Percentiles rank a stretch among this genome's conserved stretches.
Conservation (phyloP, 2,113 vertebrate species). For the Bettongia penicillata region DNA sequence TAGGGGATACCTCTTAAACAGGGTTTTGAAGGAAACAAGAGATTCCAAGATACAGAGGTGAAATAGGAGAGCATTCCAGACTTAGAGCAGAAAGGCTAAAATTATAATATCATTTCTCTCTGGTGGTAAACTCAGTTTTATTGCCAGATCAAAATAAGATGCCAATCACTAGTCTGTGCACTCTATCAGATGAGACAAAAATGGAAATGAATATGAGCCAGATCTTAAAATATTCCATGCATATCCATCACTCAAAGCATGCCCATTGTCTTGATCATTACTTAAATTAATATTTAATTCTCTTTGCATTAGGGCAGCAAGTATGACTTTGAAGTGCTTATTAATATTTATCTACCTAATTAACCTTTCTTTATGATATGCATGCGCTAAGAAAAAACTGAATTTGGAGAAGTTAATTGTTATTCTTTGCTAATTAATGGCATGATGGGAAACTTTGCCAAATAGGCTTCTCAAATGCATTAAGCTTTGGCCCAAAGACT, state of each 20-base stretch:
- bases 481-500: background rate
- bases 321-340: background rate
- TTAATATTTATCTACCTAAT: background rate
- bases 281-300: slow-evolving; percentile 1
- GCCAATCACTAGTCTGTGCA: background rate
- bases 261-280: background rate
- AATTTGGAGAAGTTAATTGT: background rate
- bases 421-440: background rate
- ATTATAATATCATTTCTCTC: background rate
- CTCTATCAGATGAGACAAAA: background rate
- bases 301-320: background rate
- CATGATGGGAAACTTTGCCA: background rate
- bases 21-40: background rate
- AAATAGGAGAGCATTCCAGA: background rate
- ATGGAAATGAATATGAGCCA: background rate
- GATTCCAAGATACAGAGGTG: background rate
- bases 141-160: background rate
- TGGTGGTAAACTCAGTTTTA: background rate
- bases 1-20: background rate
- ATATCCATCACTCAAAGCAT: background rate
- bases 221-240: background rate
- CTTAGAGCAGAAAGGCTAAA: background rate
- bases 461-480: background rate
- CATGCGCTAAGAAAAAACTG: background rate
- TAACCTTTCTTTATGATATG: background rate